Evolutionary conservation across 2,797 vertebrate genomes (phyloP).

Genomic region (Bradypodion pumilum): DNA sequence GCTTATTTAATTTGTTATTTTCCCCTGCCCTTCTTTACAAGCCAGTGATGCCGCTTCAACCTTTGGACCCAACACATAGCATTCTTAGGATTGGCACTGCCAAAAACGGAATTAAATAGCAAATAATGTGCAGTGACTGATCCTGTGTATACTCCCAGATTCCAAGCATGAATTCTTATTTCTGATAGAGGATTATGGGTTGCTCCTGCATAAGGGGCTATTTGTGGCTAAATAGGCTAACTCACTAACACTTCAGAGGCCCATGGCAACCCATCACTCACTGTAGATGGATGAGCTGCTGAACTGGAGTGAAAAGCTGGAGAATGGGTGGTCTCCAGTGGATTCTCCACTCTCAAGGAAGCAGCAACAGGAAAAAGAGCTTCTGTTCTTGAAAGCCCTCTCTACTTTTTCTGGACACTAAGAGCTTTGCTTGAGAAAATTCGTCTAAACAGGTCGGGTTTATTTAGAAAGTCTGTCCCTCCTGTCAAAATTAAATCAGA

Average conservation of each 20-base stretch:
- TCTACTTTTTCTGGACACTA: background rate
- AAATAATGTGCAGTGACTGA: background rate
- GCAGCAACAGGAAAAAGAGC: slow-evolving; percentile 16
- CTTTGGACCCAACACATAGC: background rate
- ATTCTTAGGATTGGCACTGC: background rate
- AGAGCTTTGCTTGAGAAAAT: background rate
- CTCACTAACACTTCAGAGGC: slow-evolving; percentile 28
- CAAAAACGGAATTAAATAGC: background rate
- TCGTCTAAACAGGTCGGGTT: background rate
- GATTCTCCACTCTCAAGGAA: slow-evolving; percentile 26
- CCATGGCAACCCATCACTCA: slow-evolving; percentile 33
- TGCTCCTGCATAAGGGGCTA: slow-evolving; percentile 27
- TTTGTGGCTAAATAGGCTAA: slow-evolving; percentile 41
- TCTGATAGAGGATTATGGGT: slow-evolving; percentile 1
- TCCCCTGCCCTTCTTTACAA: background rate
- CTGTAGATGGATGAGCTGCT: slow-evolving; percentile 34
- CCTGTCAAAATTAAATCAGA: slow-evolving; percentile 13
- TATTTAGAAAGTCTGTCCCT: slow-evolving; percentile 23
- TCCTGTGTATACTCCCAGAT: background rate
- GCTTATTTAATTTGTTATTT: too few species aligned
- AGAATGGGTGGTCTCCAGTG: slow-evolving; percentile 25
- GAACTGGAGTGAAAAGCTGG: slow-evolving; percentile 12
- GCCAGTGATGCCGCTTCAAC: background rate
- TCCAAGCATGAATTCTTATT: background rate
- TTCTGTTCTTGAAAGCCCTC: slow-evolving; percentile 16